Base-by-base conservation (phyloP, 2,888 invertebrate species). In the Macrosiphum euphorbiae region DNA sequence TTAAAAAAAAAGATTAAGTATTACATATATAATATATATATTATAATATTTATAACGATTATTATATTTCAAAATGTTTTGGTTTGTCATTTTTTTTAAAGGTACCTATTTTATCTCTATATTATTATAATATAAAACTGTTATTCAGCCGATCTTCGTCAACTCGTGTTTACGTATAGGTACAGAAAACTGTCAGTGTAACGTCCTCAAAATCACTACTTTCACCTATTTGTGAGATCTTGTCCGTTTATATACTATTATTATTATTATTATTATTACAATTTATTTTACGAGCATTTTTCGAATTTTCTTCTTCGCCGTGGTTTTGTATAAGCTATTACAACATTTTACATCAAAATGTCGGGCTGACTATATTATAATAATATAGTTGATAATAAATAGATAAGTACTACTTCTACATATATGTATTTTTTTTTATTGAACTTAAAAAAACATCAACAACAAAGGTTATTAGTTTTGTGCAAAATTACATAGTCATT, bases 321-420 rank as follows among this genome's bases (percentile, higher is more conserved):
- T 0, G 24, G 20, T 52, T 78, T 90, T 3, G 26, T 35, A 26
- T 90, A 41, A 58, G 58, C 1, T 10, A 86, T 58, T 50, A 67
- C 26, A 92, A 67, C 67, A 67, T 92, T 87, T 58, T 47, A 41
- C 28, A 67, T 16, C n/a, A 88, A 88, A 86, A 61, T 88, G 78
- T 78, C 67, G 16, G 35, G 50, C 28, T 10, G 11, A 88, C n/a
- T 16, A 67, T 52, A 20, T n/a, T n/a, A n/a, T 20, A 8, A 47
- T 52, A 0, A 13, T 58, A 67, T 16, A 52, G 2, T 20, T 20
- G 4, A 78, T 78, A 78, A 78, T 20, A 16, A 78, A 20, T 35
- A 2, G 20, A 26, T 28, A n/a, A n/a, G n/a, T n/a, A 44, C n/a
- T 44, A 26, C 50, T 78, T 35, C 78, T 88, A 86, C n/a, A n/a